phyloP scores from a whole-genome alignment of 2,113 vertebrate genomes.

The Falcunculus frontatus region DNA sequence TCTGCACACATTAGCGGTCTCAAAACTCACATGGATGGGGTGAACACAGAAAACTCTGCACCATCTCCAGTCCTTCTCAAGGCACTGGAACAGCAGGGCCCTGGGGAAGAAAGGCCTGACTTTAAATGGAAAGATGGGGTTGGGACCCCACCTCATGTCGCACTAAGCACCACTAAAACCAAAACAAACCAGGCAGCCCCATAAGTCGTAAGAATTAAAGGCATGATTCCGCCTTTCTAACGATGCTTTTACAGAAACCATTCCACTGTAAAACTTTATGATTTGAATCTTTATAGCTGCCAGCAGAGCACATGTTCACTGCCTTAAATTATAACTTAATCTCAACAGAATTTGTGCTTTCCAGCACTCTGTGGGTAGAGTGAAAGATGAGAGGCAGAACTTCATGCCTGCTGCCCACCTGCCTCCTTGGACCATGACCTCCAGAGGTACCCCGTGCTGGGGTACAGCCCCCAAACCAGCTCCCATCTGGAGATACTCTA shows the following conservation, averaged over 20 bases:
- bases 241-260: conserved; percentile 82
- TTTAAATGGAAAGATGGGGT: conserved; percentile 54
- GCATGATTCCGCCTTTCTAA: conserved; percentile 80
- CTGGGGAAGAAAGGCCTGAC: conserved; percentile 9
- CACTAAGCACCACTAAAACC: conserved; percentile 67
- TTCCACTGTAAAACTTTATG: conserved; percentile 87
- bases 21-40: not conserved
- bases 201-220: conserved; percentile 80
- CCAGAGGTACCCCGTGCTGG: not conserved
- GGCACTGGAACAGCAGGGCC: not conserved
- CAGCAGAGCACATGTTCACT: conserved; percentile 81
- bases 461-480: not conserved
- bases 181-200: conserved; percentile 75
- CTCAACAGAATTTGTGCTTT: conserved; percentile 71
- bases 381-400: conserved; percentile 31
- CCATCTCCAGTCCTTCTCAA: not conserved
- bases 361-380: conserved; percentile 52
- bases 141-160: conserved; percentile 25
- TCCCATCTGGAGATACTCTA: not conserved
- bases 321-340: conserved; percentile 84
- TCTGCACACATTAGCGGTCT: not conserved
- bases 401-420: conserved; percentile 1
- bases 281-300: conserved; percentile 83
- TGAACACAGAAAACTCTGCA: not conserved
- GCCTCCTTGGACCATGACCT: not conserved